A percentile compares a stretch with the other conserved stretches of the same genome.
Evolutionary conservation across 2,797 vertebrate species (phyloP).

Genomic region (Remorina albescens): DNA sequence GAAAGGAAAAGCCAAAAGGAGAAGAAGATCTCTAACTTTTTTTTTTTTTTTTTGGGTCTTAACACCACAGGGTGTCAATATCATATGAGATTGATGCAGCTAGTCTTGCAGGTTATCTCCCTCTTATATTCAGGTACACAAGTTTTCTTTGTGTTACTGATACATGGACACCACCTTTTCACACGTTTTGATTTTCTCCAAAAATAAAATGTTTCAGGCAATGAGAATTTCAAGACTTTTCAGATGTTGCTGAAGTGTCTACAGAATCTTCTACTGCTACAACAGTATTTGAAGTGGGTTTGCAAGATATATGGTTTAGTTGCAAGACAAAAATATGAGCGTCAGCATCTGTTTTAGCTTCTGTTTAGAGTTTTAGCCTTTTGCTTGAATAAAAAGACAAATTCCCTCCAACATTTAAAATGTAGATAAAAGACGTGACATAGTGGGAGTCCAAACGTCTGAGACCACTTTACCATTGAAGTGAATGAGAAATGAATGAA

Average conservation of each 20-base stretch:
- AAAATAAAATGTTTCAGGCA: neutral
- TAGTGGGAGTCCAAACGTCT: too few species aligned
- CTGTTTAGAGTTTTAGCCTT: neutral
- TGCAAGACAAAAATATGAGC: neutral
- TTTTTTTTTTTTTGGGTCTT: too few species aligned
- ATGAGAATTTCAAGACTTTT: neutral
- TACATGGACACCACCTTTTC: neutral
- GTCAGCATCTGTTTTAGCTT: neutral
- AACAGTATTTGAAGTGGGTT: neutral
- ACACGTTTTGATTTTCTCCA: neutral
- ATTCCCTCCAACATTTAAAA: neutral
- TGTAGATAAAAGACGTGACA: neutral
- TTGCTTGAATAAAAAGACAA: neutral
- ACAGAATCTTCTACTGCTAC: neutral
- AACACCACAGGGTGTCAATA: too few species aligned
- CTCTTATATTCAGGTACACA: too few species aligned
- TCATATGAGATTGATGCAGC: too few species aligned
- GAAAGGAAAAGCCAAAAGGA: too few species aligned
- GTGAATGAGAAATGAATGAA: too few species aligned
- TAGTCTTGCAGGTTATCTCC: too few species aligned
- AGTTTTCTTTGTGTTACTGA: neutral
- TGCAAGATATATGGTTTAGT: neutral
- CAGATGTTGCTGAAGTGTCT: neutral
- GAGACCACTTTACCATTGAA: too few species aligned
- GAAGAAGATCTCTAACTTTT: too few species aligned